Evolutionary conservation across 2,113 vertebrate genomes (phyloP).

Genomic region (Baryphthengus martii): DNA sequence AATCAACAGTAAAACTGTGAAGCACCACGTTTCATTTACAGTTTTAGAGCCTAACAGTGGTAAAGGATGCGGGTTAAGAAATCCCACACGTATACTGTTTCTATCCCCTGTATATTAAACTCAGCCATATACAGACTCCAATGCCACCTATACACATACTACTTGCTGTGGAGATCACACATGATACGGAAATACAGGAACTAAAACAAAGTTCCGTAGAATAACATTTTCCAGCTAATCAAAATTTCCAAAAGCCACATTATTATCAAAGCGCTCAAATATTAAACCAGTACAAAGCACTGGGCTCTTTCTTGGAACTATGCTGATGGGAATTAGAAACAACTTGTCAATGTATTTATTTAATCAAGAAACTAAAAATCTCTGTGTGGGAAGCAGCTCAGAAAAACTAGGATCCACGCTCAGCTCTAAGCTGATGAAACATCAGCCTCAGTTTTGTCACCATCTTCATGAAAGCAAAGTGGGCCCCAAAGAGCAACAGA

Average conservation of each 20-base stretch:
- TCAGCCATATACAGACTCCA: neutral
- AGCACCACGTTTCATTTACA: neutral
- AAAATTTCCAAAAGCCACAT: neutral
- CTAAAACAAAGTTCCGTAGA: neutral
- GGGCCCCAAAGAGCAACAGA: neutral
- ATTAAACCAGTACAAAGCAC: neutral
- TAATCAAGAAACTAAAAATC: neutral
- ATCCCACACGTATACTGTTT: neutral
- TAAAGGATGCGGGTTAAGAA: neutral
- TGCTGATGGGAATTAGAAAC: neutral
- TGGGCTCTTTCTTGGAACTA: neutral
- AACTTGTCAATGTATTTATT: neutral
- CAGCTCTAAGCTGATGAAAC: neutral
- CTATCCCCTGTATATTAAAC: neutral
- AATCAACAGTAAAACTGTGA: neutral
- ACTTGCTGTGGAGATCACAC: neutral
- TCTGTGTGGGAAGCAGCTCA: neutral
- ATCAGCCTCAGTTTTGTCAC: neutral
- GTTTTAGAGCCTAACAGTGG: neutral
- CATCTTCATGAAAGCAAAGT: neutral
- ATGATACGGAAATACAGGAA: rapidly evolving
- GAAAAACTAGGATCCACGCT: neutral
- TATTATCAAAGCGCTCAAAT: neutral
- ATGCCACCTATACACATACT: neutral
- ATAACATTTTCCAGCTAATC: neutral